Base-by-base conservation (phyloP, 2,797 vertebrate genomes). In the Clarias laeviceps region DNA sequence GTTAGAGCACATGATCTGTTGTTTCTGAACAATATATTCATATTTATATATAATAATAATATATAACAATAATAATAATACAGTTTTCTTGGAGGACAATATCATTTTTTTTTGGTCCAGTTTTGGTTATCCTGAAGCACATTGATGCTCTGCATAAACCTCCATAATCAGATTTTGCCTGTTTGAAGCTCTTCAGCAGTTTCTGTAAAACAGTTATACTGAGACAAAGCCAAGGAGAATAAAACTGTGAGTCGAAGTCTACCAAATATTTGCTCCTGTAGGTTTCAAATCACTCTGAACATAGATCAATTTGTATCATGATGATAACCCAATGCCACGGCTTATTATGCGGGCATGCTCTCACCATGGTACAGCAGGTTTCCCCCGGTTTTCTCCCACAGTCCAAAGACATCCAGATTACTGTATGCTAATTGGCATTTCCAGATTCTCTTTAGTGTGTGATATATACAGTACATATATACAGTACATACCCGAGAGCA, bases 101-200 rank as follows among this genome's bases (percentile, higher is more conserved):
- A 20, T 20, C 6, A 17, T 62, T 0, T 6, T 34, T 81, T 59
- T 66, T n/a, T 37, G 45, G 29, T 11, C 22, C 24, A 17, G 5
- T 32, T 40, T 32, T 40, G 65, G 65, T 29, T 72, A 77, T 62
- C 37, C 50, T n/a, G 32, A 70, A 80, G 82, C 61, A 32, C 24
- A 79, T n/a, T 37, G 65, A 72, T 68, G 84, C 24, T 84, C 73
- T 68, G 82, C 72, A 66, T 85, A 65, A 84, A 86, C 62, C 34
- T 79, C n/a, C 24, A 82, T 68, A 78, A 85, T 84, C 82, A 85
- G 87, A 89, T 87, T 87, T 89, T 86, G 87, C 88, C 78, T 82
- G 66, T 77, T 78, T 86, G 64, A 68, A 86, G 65, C 70, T 86
- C 69, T 11, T 59, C 64, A 79, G 82, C 80, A 72, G 76, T 61